These are phyloP conservation scores for Odontomachus brunneus DNA, from an alignment of 1,140 invertebrate genomes.

Conservation along the genomic window DNA sequence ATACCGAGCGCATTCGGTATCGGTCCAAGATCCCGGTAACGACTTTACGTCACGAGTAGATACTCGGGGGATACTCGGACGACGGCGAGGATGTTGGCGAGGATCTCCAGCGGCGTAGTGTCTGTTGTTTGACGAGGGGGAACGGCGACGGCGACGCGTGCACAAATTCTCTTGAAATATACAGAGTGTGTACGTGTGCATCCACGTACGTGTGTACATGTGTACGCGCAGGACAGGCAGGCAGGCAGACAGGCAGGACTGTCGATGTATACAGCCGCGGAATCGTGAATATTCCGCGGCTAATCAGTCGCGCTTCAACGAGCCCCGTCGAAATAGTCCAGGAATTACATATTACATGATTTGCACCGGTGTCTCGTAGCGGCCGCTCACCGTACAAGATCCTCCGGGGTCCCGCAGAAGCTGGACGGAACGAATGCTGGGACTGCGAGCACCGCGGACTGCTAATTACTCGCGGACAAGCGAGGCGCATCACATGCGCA, in stretches of 20 bases:
- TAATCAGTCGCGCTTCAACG: constrained; percentile 48
- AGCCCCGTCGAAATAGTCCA: constrained; percentile 23
- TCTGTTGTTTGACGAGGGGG: constrained; percentile 40
- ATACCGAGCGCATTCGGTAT: constrained; percentile 8
- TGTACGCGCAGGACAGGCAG: not conserved
- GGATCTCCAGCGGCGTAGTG: constrained; percentile 1
- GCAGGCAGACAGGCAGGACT: not conserved
- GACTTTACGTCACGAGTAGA: constrained; percentile 25
- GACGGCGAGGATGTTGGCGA: not conserved
- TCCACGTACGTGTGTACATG: not conserved
- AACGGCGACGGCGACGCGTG: constrained; percentile 5
- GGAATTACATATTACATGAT: constrained; percentile 50
- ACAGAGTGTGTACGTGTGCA: not conserved
- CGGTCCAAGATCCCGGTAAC: not conserved
- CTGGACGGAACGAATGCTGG: not conserved
- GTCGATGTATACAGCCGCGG: constrained; percentile 36
- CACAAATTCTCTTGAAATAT: not conserved
- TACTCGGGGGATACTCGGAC: constrained; percentile 4
- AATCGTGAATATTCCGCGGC: constrained; percentile 52
- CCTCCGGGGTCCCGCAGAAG: not conserved
- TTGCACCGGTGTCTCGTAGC: not conserved
- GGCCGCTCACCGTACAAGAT: not conserved
- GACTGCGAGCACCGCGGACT: not conserved
- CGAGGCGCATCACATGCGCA: no score
- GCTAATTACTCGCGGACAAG: constrained; percentile 36